Base-by-base conservation (phyloP, 2,113 vertebrate genomes). In the Cololabis saira region DNA sequence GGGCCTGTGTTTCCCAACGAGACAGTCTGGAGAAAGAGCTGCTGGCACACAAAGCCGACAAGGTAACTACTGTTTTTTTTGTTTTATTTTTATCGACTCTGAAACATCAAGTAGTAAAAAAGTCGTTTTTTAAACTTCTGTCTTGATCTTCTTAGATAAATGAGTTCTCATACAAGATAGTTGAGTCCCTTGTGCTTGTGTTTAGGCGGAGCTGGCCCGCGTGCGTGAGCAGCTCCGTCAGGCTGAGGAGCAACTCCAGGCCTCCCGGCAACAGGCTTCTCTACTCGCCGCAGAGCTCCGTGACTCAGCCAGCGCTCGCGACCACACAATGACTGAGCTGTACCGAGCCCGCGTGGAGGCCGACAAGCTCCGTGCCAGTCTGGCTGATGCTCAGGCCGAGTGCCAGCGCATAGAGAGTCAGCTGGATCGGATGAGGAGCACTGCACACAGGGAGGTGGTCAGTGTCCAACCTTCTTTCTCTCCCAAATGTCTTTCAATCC, bases 161-260 rank as follows among this genome's bases (percentile, higher is more conserved):
- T 37, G 1, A 37, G 33, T 27, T 54, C 2, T 30, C 1, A 12
- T 27, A 27, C 24, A 27, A 27, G 24, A 27, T 54, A 8, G 11
- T 10, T 33, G 3, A 17, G 7, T 21, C 11, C 10, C 21, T 17
- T 54, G 9, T 1, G 1, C 2, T 5, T 56, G 17, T 22, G 47
- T 67, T 24, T 40, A 99, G 97, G 95, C 94, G 6, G 95, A 97
- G 85, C 76, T 93, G 42, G 60, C 47, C 33, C 8, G 92, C 65
- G 86, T 98, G 61, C 95, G 95, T 57, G 96, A 98, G 64, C 94
- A 94, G 64, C 94, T 98, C 75, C 95, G 95, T 58, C 96, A 96
- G 87, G 90, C 94, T 15, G 96, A 99, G 84, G 97, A 97, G 86
- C 94, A 98, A 79, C 93, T 98, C 40, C 95, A 97, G 82, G 95